phyloP scores from a whole-genome alignment of 1,140 invertebrate species.

The Sitophilus oryzae region DNA sequence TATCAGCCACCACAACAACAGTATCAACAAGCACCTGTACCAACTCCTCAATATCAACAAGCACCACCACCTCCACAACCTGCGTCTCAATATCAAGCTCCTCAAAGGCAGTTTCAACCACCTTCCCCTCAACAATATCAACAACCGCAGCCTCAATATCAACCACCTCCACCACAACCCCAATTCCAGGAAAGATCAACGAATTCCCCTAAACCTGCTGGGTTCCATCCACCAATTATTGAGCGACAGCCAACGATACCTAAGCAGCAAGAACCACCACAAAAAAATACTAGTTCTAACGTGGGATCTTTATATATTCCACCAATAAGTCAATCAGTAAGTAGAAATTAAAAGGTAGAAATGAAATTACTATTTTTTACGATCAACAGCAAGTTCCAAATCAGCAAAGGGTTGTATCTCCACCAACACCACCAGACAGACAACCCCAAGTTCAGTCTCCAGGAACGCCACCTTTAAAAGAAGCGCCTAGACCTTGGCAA shows the following conservation, averaged over 20 bases:
- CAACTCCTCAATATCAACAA: slow-evolving; percentile 4
- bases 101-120: slow-evolving; percentile 1
- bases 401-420: slow-evolving; percentile 27
- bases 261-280: slow-evolving; percentile 21
- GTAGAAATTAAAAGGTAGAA: background rate
- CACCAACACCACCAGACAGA: slow-evolving; percentile 45
- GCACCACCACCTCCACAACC: slow-evolving; percentile 11
- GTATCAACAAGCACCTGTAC: slow-evolving; percentile 15
- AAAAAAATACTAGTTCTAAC: slow-evolving; percentile 27
- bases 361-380: background rate
- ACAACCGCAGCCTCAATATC: slow-evolving; percentile 11
- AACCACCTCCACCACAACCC: slow-evolving; percentile 6
- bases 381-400: slow-evolving; percentile 3
- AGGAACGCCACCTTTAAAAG: slow-evolving; percentile 38
- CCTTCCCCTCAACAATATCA: slow-evolving; percentile 15
- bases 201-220: slow-evolving; percentile 14
- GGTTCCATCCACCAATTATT: slow-evolving; percentile 26
- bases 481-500: slow-evolving; percentile 43
- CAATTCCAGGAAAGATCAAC: slow-evolving; percentile 15
- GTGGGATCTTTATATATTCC: slow-evolving; percentile 43
- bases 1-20: slow-evolving; percentile 40
- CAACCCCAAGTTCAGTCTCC: slow-evolving; percentile 44
- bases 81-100: slow-evolving; percentile 7
- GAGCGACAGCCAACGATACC: slow-evolving; percentile 22
- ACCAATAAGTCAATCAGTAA: slow-evolving; percentile 35